phyloP scores from a whole-genome alignment of 2,888 invertebrate genomes.

The Ophion ellenae region DNA sequence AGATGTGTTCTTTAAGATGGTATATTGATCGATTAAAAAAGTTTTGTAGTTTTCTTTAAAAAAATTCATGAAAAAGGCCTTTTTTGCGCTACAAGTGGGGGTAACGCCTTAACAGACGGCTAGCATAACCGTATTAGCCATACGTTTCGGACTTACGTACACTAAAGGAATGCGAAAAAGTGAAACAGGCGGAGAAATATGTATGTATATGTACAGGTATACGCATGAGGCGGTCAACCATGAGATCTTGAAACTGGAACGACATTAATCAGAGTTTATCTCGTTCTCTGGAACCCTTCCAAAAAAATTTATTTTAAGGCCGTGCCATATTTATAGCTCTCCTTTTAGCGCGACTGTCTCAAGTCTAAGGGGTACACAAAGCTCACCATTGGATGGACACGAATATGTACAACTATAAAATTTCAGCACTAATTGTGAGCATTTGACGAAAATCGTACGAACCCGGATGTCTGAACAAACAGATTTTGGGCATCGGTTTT shows the following conservation, averaged over 20 bases:
- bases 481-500: background rate
- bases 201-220: background rate
- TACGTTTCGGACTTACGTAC: conserved; percentile 3
- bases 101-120: too few relatives aligned
- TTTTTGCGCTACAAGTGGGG: too few relatives aligned
- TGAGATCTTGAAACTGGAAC: conserved; percentile 48
- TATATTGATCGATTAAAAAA: too few relatives aligned
- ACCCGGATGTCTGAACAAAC: background rate
- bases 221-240: conserved; percentile 2
- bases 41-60: too few relatives aligned
- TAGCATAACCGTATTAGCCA: conserved; percentile 21
- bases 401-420: background rate
- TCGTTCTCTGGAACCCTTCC: conserved; percentile 55
- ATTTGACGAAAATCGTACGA: background rate
- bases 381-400: background rate
- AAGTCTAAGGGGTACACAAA: background rate
- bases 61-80: too few relatives aligned
- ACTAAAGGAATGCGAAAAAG: conserved; percentile 13
- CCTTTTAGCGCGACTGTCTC: background rate
- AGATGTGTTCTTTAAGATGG: too few relatives aligned
- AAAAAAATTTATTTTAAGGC: conserved; percentile 59
- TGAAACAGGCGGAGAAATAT: conserved; percentile 2
- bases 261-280: conserved; percentile 59
- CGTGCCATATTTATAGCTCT: conserved; percentile 47
- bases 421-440: background rate